Evolutionary conservation across 2,113 vertebrate species (phyloP).

Genomic region (Dascyllus trimaculatus): DNA sequence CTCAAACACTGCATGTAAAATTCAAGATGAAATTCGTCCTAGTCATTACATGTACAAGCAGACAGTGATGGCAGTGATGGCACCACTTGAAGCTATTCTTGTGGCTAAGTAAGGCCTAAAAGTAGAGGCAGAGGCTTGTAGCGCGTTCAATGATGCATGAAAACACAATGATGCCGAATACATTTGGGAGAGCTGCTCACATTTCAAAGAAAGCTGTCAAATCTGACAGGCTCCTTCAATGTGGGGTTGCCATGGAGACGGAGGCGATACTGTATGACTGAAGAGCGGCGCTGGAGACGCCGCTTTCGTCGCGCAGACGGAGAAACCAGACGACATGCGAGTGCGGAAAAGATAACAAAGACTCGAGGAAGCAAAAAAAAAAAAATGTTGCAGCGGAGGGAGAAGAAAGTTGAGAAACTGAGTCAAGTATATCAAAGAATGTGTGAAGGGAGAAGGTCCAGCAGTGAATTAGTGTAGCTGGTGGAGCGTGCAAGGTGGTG

Average conservation of each 20-base stretch:
- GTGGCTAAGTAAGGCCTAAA: background rate
- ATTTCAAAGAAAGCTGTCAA: slow-evolving; percentile 61
- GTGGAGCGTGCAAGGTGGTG: slow-evolving; percentile 64
- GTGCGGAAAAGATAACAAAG: slow-evolving; percentile 1
- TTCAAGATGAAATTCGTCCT: too few relatives aligned
- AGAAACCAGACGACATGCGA: slow-evolving; percentile 14
- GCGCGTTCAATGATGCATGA: slow-evolving; percentile 47
- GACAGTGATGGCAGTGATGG: background rate
- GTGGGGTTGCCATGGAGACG: slow-evolving; percentile 61
- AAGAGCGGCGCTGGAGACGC: slow-evolving; percentile 25
- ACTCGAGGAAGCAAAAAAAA: background rate
- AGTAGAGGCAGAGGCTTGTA: slow-evolving; percentile 28
- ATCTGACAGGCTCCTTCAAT: slow-evolving; percentile 47
- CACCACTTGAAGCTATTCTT: slow-evolving; percentile 17
- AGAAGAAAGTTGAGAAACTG: slow-evolving; percentile 12
- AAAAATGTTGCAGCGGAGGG: slow-evolving; percentile 1
- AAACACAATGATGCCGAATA: slow-evolving; percentile 55
- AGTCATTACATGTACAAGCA: background rate
- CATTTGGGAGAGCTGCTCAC: slow-evolving; percentile 33
- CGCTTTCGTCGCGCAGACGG: slow-evolving; percentile 43
- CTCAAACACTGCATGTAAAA: too few relatives aligned
- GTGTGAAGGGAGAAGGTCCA: slow-evolving; percentile 50
- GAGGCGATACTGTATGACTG: slow-evolving; percentile 32
- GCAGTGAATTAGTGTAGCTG: slow-evolving; percentile 55
- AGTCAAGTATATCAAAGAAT: slow-evolving; percentile 32